phyloP scores from a whole-genome alignment of 2,888 invertebrate genomes.

The Rhagophthalmus giganteus region DNA sequence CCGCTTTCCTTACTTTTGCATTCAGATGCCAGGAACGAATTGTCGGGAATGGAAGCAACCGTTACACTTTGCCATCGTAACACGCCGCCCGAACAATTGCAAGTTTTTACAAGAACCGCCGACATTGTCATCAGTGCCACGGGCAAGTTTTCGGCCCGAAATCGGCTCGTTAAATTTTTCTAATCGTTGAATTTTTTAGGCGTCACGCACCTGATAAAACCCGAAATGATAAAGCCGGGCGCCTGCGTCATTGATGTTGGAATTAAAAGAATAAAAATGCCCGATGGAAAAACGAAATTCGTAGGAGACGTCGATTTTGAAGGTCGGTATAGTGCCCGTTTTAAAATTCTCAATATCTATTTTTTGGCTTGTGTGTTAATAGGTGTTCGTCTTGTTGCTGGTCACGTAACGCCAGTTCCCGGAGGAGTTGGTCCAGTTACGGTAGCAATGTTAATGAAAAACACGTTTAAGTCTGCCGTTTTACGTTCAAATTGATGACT shows the following conservation, averaged over 20 bases:
- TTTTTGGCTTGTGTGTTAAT: no score
- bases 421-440: constrained; percentile 95
- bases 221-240: constrained; percentile 87
- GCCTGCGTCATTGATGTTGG: constrained; percentile 90
- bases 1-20: constrained; percentile 85
- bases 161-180: no score
- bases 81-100: constrained; percentile 78
- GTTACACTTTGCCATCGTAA: constrained; percentile 88
- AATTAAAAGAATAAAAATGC: constrained; percentile 70
- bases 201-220: constrained; percentile 72
- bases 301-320: constrained; percentile 91
- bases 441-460: constrained; percentile 90
- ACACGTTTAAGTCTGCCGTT: constrained; percentile 75
- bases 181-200: constrained; percentile 56
- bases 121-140: constrained; percentile 79
- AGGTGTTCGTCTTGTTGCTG: constrained; percentile 79
- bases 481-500: not conserved
- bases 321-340: constrained; percentile 54
- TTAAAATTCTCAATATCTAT: constrained; percentile 32
- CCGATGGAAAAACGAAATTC: constrained; percentile 68
- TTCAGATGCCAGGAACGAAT: constrained; percentile 73
- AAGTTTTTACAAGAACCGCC: constrained; percentile 69
- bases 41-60: constrained; percentile 79
- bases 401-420: constrained; percentile 86
- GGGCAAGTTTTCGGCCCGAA: constrained; percentile 60